Conservation (phyloP, 1,140 invertebrate genomes). For the Drosophila murphyi region DNA sequence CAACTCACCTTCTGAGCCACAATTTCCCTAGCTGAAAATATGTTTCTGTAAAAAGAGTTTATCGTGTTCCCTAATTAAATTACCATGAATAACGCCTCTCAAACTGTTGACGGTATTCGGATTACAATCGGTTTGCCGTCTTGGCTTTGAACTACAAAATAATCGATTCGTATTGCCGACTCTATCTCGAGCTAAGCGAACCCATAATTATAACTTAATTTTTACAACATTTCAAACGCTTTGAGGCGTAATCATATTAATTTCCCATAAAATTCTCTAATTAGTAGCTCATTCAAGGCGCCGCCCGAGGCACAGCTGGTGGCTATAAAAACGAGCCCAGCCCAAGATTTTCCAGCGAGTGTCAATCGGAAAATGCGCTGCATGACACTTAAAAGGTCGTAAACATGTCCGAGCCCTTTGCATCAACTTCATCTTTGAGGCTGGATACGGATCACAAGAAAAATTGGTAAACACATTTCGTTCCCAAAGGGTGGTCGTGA, state of each 20-base stretch:
- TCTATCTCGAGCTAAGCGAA: constrained; percentile 11
- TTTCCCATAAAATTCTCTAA: constrained; percentile 74
- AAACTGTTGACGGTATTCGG: constrained; percentile 5
- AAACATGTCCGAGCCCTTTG: constrained; percentile 57
- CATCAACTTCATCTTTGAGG: constrained; percentile 14
- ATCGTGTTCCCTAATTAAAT: constrained; percentile 42
- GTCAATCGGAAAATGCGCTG: constrained; percentile 62
- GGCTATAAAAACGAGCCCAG: constrained; percentile 51
- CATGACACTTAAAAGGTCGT: constrained; percentile 72
- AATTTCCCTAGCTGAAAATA: not conserved
- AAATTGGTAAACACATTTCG: constrained; percentile 72
- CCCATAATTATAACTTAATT: constrained; percentile 72
- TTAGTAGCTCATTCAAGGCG: constrained; percentile 70
- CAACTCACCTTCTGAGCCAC: too few species aligned
- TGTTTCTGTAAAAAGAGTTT: not conserved
- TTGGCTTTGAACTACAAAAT: not conserved
- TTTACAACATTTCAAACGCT: constrained; percentile 41
- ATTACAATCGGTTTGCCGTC: constrained; percentile 8
- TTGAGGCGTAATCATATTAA: constrained; percentile 70
- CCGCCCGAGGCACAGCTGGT: constrained; percentile 54
- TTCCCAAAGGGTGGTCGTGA: constrained; percentile 56
- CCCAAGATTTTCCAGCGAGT: constrained; percentile 27
- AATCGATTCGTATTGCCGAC: not conserved
- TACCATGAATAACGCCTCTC: constrained; percentile 43
- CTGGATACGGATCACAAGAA: constrained; percentile 30